Evolutionary conservation across 2,797 vertebrate genomes (phyloP).

Genomic region (Eulemur albifrons): DNA sequence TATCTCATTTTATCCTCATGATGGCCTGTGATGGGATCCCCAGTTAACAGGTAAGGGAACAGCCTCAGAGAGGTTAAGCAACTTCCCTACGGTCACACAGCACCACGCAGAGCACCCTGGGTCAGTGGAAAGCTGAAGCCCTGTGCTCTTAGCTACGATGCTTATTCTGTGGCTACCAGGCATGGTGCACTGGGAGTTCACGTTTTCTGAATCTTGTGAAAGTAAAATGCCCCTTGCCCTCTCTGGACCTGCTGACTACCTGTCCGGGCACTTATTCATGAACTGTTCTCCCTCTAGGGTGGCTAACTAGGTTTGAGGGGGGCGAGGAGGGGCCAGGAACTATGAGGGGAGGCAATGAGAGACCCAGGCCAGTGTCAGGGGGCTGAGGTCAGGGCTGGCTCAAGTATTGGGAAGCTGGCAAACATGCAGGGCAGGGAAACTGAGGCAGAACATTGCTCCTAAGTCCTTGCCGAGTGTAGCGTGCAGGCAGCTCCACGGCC

Average conservation of each 20-base stretch:
- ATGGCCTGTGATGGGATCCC: background rate
- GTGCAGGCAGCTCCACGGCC: background rate
- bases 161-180: background rate
- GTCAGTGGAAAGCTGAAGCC: background rate
- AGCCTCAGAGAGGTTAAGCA: background rate
- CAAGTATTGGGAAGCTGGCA: background rate
- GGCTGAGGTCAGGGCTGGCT: background rate
- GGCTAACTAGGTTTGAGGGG: background rate
- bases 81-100: background rate
- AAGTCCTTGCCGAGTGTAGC: background rate
- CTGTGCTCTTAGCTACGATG: background rate
- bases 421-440: background rate
- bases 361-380: background rate
- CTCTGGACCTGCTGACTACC: background rate
- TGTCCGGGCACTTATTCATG: background rate
- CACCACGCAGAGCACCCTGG: background rate
- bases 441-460: background rate
- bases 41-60: background rate
- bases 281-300: background rate
- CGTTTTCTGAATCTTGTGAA: background rate
- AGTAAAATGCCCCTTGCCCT: background rate
- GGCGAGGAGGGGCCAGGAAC: background rate
- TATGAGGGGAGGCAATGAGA: background rate
- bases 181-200: background rate
- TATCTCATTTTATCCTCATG: background rate